phyloP scores from a whole-genome alignment of 2,888 invertebrate genomes.

The Chloroclysta siterata region DNA sequence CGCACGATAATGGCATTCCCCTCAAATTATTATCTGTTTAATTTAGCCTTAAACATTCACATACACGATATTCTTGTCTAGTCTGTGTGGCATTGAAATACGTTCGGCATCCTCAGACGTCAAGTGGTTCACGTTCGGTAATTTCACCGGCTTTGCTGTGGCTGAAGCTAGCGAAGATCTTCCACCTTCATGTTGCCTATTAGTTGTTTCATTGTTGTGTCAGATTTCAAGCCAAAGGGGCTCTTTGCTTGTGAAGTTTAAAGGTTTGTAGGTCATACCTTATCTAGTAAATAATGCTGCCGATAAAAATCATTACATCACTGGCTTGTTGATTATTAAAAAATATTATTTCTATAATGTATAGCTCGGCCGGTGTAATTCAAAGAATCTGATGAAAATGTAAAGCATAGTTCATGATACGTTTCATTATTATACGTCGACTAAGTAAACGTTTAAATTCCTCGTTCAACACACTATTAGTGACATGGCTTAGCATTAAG shows the following conservation, averaged over 20 bases:
- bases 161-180: constrained; percentile 14
- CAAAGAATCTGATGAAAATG: no score
- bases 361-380: no score
- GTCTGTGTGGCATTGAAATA: constrained; percentile 1
- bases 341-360: no score
- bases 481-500: no score
- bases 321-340: neutral
- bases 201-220: constrained; percentile 11
- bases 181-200: constrained; percentile 22
- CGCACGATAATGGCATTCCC: no score
- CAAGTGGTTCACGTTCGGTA: constrained; percentile 18
- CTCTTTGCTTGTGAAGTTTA: neutral
- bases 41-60: neutral
- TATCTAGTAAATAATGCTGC: constrained; percentile 5
- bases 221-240: constrained; percentile 6
- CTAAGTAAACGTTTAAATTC: no score
- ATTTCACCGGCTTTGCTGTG: constrained; percentile 18
- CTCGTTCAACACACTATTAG: no score
- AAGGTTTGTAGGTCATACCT: constrained; percentile 4
- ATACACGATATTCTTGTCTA: neutral
- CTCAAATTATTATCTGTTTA: neutral
- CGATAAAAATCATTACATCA: constrained; percentile 6
- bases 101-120: constrained; percentile 13
- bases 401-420: no score
- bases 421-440: no score